These are phyloP conservation scores for Leptopilina myrica DNA, from an alignment of 2,888 invertebrate genomes.

Conservation along the genomic window DNA sequence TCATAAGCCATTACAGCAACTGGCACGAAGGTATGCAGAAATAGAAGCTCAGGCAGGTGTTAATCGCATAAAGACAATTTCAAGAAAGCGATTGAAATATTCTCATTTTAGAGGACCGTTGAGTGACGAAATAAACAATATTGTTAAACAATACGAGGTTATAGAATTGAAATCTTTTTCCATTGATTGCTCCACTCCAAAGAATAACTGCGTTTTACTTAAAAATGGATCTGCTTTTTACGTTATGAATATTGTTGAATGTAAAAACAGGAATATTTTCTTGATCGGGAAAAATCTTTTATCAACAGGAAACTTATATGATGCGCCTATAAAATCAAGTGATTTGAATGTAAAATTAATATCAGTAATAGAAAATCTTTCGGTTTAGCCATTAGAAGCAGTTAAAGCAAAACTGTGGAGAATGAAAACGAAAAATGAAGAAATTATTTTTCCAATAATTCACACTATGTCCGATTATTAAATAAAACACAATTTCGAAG, in stretches of 20 bases:
- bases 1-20: constrained; percentile 53
- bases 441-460: constrained; percentile 13
- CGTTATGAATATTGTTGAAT: constrained; percentile 17
- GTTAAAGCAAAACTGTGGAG: constrained; percentile 6
- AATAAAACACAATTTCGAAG: background rate
- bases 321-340: constrained; percentile 17
- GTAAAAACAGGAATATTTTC: background rate
- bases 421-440: background rate
- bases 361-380: background rate
- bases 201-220: constrained; percentile 28
- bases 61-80: background rate
- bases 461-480: background rate
- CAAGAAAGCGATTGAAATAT: background rate
- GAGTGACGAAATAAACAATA: constrained; percentile 2
- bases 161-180: background rate
- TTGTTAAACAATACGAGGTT: background rate
- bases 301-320: constrained; percentile 20
- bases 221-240: constrained; percentile 8
- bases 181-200: background rate
- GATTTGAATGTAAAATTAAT: constrained; percentile 8
- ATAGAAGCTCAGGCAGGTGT: background rate
- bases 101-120: constrained; percentile 21
- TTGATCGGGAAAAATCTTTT: background rate
- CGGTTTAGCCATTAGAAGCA: background rate
- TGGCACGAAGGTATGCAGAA: constrained; percentile 36